phyloP scores from a whole-genome alignment of 2,888 invertebrate species.

The Drosophila mayaguana region DNA sequence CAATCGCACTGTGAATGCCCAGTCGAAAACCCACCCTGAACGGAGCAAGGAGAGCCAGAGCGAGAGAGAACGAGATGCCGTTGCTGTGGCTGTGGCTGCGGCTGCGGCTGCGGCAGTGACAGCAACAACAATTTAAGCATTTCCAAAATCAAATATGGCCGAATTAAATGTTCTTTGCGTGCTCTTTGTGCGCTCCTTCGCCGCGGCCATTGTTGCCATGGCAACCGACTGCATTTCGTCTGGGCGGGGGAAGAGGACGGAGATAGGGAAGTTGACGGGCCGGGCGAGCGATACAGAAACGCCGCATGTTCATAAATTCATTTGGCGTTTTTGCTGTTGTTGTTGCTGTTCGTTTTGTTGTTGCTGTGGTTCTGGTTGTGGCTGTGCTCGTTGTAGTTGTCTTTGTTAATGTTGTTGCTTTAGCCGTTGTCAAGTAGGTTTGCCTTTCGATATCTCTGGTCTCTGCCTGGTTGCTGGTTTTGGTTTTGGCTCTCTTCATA shows the following conservation, averaged over 20 bases:
- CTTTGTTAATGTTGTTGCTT: constrained; percentile 24
- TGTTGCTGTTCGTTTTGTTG: constrained; percentile 15
- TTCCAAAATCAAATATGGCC: constrained; percentile 83
- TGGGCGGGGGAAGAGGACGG: constrained; percentile 8
- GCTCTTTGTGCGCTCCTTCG: constrained; percentile 71
- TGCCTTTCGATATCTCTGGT: constrained; percentile 55
- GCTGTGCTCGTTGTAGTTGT: constrained; percentile 18
- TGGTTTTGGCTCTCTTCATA: constrained; percentile 12
- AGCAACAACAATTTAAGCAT: constrained; percentile 65
- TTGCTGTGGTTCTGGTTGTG: constrained; percentile 13
- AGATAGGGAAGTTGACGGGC: constrained; percentile 10
- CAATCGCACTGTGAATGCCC: constrained; percentile 41
- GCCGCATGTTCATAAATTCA: constrained; percentile 71
- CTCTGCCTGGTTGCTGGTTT: constrained; percentile 17
- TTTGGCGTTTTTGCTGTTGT: constrained; percentile 46
- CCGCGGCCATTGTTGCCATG: constrained; percentile 77
- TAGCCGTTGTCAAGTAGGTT: constrained; percentile 51
- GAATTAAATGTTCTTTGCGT: constrained; percentile 72
- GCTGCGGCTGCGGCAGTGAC: constrained; percentile 34
- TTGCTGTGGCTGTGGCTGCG: constrained; percentile 41
- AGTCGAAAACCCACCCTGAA: constrained; percentile 43
- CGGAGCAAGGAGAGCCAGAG: constrained; percentile 34
- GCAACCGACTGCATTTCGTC: constrained; percentile 58
- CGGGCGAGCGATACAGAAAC: constrained; percentile 40
- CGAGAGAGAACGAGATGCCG: constrained; percentile 10